Evolutionary conservation across 2,113 vertebrate genomes (phyloP), one percentile per base, ranked within the genome.

Genomic region (Stegastes partitus): DNA sequence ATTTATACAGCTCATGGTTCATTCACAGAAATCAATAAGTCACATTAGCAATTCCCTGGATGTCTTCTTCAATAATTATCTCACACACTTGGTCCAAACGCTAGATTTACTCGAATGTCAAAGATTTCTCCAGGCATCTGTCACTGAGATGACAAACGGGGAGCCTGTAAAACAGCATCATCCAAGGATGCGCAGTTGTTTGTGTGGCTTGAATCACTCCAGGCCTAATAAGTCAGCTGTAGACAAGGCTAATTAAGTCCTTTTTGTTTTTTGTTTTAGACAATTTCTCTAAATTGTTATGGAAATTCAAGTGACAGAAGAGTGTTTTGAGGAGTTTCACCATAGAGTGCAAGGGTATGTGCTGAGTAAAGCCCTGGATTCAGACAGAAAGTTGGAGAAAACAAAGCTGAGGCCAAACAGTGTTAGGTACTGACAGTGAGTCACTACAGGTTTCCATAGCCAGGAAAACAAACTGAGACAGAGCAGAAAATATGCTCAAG

Each of bases 361-460:
- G 51, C 49, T 11, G 11, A 64, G 15, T 58, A 34, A 23, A 37
- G 25, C 31, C 18, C 54, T 50, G 16, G 50, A 22, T 15, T 67
- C 74, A 64, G 57, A 73, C 54, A 45, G 58, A 82, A 67, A 66
- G 61, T 21, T 7, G 45, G 45, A 25, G 56, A 11, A 74, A 64
- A 57, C 37, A 55, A 63, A 56, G 34, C 54, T 25, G 70, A 65
- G 22, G 68, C 4, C 34, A 58, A 50, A 69, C 25, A 25, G 16
- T 11, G 18, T 68, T 28, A 18, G 53, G 26, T 54, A 39, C 44
- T 54, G 50, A 73, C 66, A 77, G 37, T 42, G 44, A 66, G 66
- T 86, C 71, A 81, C 63, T 82, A 23, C 47, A 55, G 34, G 56
- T 84, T 73, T 59, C 28, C 31, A 68, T 7, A 12, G 37, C 6